These are phyloP conservation scores for Apodemia duryi DNA, from an alignment of 2,888 invertebrate species.

Conservation along the genomic window DNA sequence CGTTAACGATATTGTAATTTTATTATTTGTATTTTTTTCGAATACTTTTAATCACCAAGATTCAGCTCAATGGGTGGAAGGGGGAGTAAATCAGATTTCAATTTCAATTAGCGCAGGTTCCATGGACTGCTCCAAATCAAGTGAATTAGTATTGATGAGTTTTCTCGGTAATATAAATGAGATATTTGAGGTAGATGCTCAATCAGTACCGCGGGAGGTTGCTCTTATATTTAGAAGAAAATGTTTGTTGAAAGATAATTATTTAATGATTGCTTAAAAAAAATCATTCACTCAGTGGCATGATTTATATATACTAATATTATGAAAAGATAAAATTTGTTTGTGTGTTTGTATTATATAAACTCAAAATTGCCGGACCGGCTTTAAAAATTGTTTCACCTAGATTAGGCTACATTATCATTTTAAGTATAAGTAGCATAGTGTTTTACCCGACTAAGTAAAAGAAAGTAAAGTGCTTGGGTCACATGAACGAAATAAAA, in stretches of 20 bases:
- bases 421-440: too few species aligned
- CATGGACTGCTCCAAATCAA: constrained; percentile 61
- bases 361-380: too few species aligned
- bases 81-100: constrained; percentile 76
- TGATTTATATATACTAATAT: not conserved
- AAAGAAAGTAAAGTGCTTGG: too few species aligned
- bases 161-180: constrained; percentile 67
- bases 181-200: constrained; percentile 47
- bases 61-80: constrained; percentile 48
- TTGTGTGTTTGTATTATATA: too few species aligned
- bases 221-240: constrained; percentile 34
- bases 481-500: too few species aligned
- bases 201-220: constrained; percentile 39
- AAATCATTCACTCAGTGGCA: not conserved
- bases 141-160: constrained; percentile 75
- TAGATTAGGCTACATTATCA: too few species aligned
- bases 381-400: too few species aligned
- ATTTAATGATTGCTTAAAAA: not conserved
- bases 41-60: constrained; percentile 76
- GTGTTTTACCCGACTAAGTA: too few species aligned
- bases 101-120: constrained; percentile 76
- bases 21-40: constrained; percentile 79
- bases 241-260: constrained; percentile 7
- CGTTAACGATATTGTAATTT: constrained; percentile 81
- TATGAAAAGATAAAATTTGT: too few species aligned